Percentiles rank a stretch among this genome's conserved stretches.
Evolutionary conservation across 2,888 invertebrate genomes (phyloP).

Genomic region (Seira ritae): DNA sequence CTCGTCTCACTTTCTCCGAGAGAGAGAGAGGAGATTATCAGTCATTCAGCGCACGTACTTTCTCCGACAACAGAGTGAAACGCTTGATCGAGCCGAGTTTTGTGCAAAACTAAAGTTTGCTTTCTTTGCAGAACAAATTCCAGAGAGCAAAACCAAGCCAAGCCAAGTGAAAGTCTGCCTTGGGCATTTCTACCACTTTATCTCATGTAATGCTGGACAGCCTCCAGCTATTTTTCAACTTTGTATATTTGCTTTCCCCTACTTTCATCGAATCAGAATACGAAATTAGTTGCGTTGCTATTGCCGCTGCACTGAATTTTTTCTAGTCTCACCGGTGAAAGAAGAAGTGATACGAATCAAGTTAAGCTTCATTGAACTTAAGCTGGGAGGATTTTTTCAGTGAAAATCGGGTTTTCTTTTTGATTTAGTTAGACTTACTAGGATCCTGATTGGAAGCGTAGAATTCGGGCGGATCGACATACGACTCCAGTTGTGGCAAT

Average conservation of each 20-base stretch:
- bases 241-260: not conserved
- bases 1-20: not conserved
- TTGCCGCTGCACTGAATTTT: no score
- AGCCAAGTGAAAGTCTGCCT: not conserved
- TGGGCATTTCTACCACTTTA: not conserved
- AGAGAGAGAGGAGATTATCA: conserved; percentile 54
- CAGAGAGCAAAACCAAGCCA: not conserved
- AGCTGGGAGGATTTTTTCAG: not conserved
- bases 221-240: conserved; percentile 14
- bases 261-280: not conserved
- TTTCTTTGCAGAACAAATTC: not conserved
- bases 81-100: conserved; percentile 53
- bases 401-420: not conserved
- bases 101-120: conserved; percentile 11
- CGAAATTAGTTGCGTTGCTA: not conserved
- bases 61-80: conserved; percentile 40
- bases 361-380: not conserved
- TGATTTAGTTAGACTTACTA: not conserved
- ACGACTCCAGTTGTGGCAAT: conserved; percentile 45
- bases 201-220: not conserved
- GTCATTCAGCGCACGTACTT: conserved; percentile 61
- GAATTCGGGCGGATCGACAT: conserved; percentile 53
- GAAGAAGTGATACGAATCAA: not conserved
- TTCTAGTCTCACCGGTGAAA: not conserved
- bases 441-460: conserved; percentile 18